phyloP scores from a whole-genome alignment of 2,888 invertebrate genomes.

The Orchesellides sinensis region DNA sequence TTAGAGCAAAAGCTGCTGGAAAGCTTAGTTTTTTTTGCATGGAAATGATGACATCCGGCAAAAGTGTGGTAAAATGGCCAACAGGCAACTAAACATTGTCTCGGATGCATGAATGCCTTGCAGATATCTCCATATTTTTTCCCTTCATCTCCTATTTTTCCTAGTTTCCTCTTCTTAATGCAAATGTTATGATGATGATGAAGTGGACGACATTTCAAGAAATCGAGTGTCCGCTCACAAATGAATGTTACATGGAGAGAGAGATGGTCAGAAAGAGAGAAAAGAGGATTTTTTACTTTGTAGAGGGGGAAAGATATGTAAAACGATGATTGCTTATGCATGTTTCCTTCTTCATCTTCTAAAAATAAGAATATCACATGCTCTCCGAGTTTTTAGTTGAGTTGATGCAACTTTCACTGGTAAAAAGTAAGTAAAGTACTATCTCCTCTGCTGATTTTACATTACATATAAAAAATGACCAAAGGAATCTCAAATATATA shows the following conservation, averaged over 20 bases:
- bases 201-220: conserved; percentile 66
- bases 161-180: conserved; percentile 72
- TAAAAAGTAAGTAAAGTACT: neutral
- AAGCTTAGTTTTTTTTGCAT: conserved; percentile 4
- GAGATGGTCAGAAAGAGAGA: no score
- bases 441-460: neutral
- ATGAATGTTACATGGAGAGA: neutral
- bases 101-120: conserved; percentile 26
- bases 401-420: no score
- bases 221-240: conserved; percentile 49
- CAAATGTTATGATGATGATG: conserved; percentile 74
- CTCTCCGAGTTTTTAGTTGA: no score
- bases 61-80: conserved; percentile 72
- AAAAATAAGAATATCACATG: no score
- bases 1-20: neutral
- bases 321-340: neutral
- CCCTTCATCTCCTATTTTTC: conserved; percentile 27
- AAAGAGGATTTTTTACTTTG: neutral
- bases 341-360: no score
- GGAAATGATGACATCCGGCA: conserved; percentile 74
- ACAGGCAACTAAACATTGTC: conserved; percentile 66
- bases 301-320: neutral
- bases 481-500: no score
- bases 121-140: neutral
- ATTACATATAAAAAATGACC: no score